Base-by-base conservation (phyloP, 1,140 invertebrate species). In the Drosophila parvula region DNA sequence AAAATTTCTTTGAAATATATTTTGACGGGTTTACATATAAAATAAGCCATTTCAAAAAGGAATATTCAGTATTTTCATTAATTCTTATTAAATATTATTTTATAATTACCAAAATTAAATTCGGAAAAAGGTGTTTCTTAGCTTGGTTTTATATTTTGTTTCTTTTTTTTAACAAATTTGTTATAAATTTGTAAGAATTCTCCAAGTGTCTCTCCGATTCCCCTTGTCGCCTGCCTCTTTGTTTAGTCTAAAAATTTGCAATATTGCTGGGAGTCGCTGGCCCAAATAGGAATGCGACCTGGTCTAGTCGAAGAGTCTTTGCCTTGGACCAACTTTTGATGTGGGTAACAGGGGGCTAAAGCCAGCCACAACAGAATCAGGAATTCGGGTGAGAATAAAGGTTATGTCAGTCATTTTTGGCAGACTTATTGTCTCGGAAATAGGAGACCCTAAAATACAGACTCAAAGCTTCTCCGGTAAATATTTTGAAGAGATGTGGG, bases 171-270 rank as follows among this genome's bases (percentile, higher is more conserved):
- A n/a, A n/a, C n/a, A n/a, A n/a, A n/a, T n/a, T n/a, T n/a, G n/a
- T n/a, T n/a, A n/a, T n/a, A n/a, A n/a, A n/a, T n/a, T n/a, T n/a
- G n/a, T n/a, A n/a, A n/a, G n/a, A n/a, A n/a, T n/a, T 22, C 22
- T 51, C 28, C 16, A 3, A 68, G 59, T 50, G 65, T 44, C 34
- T 12, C 6, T 45, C 5, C 27, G 27, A 60, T 69, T 64, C 44
- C 57, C 27, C 44, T 22, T 58, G 28, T 67, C 32, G 38, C 32
- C 61, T 69, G 8, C 68, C 30, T 32, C 30, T 53, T 55, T 36
- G 34, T 11, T 50, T 62, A 11, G 16, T 70, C 18, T 10, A 38
- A 71, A 88, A 79, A 63, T 88, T 83, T 86, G 83, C 83, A 86
- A 86, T 82, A 82, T 67, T 61, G 60, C 58, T 68, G 36, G 40